Conservation (phyloP, 2,888 invertebrate genomes). For the Peribatodes rhomboidaria region DNA sequence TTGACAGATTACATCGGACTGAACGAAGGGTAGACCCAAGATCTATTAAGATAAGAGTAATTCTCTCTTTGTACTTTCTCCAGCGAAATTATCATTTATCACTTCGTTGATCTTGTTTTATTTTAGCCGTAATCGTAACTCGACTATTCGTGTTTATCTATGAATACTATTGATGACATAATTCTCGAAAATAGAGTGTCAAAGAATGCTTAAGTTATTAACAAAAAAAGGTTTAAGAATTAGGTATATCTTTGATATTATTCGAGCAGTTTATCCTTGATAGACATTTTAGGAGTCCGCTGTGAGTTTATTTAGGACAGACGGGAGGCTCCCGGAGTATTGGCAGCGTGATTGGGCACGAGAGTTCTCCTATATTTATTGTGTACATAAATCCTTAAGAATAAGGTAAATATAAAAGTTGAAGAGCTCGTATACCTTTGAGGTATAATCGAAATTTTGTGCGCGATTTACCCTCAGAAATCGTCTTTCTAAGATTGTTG, state of each 20-base stretch:
- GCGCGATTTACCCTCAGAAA: slow-evolving; percentile 41
- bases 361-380: slow-evolving; percentile 69
- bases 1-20: slow-evolving; percentile 32
- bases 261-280: slow-evolving; percentile 46
- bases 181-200: no score
- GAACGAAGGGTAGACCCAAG: slow-evolving; percentile 17
- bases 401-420: slow-evolving; percentile 65
- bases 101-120: slow-evolving; percentile 32
- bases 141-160: no score
- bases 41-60: slow-evolving; percentile 30
- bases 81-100: slow-evolving; percentile 36
- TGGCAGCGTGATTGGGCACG: slow-evolving; percentile 75
- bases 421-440: slow-evolving; percentile 55
- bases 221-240: background rate
- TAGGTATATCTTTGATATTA: slow-evolving; percentile 35
- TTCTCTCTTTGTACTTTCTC: slow-evolving; percentile 25
- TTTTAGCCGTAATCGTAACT: background rate
- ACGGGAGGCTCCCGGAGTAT: slow-evolving; percentile 63
- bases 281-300: slow-evolving; percentile 65
- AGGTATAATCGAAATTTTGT: slow-evolving; percentile 55
- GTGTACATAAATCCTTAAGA: slow-evolving; percentile 78
- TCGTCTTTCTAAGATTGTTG: slow-evolving; percentile 23
- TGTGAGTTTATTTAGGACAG: slow-evolving; percentile 77
- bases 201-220: slow-evolving; percentile 9
- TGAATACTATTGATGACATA: no score